A percentile compares a stretch with the other conserved stretches of the same genome.
These are phyloP conservation scores for Catharus bicknelli DNA, from an alignment of 2,113 vertebrate species.

Conservation along the genomic window DNA sequence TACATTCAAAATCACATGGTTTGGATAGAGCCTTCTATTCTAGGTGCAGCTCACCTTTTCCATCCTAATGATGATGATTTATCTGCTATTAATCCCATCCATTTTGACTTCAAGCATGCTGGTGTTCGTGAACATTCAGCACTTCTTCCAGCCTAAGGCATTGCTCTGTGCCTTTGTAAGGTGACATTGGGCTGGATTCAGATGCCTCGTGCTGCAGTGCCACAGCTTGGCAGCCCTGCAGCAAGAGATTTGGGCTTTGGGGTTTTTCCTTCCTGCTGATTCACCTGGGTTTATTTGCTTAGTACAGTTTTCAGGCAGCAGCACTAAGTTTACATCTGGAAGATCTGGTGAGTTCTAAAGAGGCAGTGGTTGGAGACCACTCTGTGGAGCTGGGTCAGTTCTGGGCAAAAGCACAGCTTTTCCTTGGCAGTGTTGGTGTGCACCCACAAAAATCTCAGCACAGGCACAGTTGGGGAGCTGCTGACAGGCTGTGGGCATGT, in stretches of 20 bases:
- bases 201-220: not conserved
- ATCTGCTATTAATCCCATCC: not conserved
- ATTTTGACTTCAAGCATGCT: not conserved
- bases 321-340: not conserved
- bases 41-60: not conserved
- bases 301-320: not conserved
- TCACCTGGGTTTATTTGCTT: not conserved
- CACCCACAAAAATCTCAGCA: not conserved
- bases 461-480: not conserved
- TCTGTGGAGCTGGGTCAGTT: not conserved
- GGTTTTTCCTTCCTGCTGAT: not conserved
- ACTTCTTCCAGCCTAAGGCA: not conserved
- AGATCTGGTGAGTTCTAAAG: not conserved
- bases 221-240: not conserved
- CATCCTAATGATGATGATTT: not conserved
- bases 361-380: not conserved
- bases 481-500: not conserved
- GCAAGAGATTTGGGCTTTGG: not conserved
- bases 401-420: not conserved
- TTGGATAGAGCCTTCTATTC: not conserved
- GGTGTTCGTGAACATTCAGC: not conserved
- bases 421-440: not conserved
- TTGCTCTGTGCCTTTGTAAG: not conserved
- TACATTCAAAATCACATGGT: not conserved
- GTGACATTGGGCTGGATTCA: not conserved